Base-by-base conservation (phyloP, 2,113 vertebrate genomes). In the Sturnira hondurensis region DNA sequence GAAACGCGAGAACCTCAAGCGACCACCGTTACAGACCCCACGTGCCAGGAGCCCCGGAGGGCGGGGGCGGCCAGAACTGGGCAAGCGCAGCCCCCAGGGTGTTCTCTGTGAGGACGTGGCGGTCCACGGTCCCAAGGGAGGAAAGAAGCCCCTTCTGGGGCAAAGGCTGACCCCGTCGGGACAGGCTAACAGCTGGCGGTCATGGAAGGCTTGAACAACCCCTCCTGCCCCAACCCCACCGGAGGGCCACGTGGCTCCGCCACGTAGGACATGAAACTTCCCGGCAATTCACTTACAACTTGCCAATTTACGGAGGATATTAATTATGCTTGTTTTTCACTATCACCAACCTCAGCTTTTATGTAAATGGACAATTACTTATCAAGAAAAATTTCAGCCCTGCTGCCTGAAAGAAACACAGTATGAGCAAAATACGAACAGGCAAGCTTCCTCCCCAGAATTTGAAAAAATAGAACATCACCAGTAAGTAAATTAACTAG, bases 311-410 rank as follows among this genome's bases (percentile, higher is more conserved):
- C 73, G 58, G 31, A 58, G 77, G 58, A 71, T 67, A 71, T 86
- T 68, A 68, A 68, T 87, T 8, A 19, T 1, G 19, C 26, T n/a
- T 22, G 65, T 61, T 84, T 84, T 78, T 68, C 41, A 47, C 20
- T 14, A 10, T 43, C 58, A 45, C 38, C 89, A 73, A 7, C 31
- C 80, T 68, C 90, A 73, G 73, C 71, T 22, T 50, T 95, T 90
- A 92, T 47, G n/a, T 43, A 92, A 86, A 86, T 31, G 80, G 83
- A 68, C 76, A 90, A 76, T n/a, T 63, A 87, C 85, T 95, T 88
- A 85, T 80, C 0, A 0, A 90, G 91, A 88, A 70, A 73, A 71
- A 67, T 92, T 31, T 81, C 84, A 85, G 50, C 45, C 63, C 20
- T 1, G 52, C 58, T 7, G 36, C 28, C 17, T 54, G 43, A 84